Conservation (phyloP, 2,113 vertebrate genomes). For the Lynx canadensis region DNA sequence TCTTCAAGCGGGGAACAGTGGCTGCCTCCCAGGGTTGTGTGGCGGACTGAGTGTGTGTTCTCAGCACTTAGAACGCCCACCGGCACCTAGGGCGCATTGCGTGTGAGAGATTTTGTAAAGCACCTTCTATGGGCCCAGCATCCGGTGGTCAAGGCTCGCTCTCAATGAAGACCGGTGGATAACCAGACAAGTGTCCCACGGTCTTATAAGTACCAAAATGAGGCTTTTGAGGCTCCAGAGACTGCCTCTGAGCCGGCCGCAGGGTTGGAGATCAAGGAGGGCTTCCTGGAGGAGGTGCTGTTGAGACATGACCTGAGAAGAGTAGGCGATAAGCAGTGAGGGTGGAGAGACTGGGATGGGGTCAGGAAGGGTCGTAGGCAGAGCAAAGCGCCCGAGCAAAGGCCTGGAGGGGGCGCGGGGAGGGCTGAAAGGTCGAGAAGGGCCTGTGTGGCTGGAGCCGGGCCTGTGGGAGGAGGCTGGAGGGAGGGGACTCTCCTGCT, state of each 20-base stretch:
- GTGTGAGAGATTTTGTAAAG: not conserved
- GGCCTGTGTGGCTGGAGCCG: not conserved
- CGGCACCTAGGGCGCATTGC: no score
- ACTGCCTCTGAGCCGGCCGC: not conserved
- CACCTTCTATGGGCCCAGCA: not conserved
- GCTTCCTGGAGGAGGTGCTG: not conserved
- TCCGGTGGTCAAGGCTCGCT: not conserved
- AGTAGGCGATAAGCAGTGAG: not conserved
- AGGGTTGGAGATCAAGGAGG: not conserved
- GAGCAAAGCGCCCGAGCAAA: not conserved
- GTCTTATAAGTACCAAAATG: not conserved
- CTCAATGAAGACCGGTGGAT: not conserved
- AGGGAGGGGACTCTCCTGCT: not conserved
- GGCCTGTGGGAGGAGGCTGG: not conserved
- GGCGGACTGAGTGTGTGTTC: not conserved
- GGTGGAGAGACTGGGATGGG: not conserved
- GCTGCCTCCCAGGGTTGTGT: not conserved
- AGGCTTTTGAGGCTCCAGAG: not conserved
- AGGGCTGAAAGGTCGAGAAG: not conserved
- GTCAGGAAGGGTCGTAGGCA: no score
- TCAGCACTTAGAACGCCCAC: rapidly evolving
- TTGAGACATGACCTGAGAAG: not conserved
- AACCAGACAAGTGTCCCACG: not conserved
- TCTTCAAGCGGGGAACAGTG: not conserved
- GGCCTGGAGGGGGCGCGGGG: not conserved